Evolutionary conservation across 1,140 invertebrate genomes (phyloP).

Genomic region (Hestina assimilis): DNA sequence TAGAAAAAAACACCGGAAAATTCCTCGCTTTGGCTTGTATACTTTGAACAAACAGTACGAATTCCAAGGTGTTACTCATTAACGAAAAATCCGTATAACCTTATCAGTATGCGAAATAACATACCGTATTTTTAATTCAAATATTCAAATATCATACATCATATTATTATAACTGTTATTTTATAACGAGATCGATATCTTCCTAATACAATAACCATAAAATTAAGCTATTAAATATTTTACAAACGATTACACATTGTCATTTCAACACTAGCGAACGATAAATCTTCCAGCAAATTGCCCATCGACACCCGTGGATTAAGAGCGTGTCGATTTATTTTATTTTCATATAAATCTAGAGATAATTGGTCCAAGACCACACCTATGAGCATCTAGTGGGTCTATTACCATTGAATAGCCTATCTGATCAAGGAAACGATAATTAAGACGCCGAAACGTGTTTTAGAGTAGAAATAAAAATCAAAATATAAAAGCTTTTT

Average conservation of each 20-base stretch:
- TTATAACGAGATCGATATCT: conserved; percentile 5
- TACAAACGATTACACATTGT: conserved; percentile 33
- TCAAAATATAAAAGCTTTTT: neutral
- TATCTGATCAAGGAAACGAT: conserved; percentile 37
- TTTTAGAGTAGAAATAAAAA: conserved; percentile 14
- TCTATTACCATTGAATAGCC: conserved; percentile 33
- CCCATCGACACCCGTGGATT: conserved; percentile 25
- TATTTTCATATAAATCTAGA: conserved; percentile 42
- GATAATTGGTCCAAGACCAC: conserved; percentile 42
- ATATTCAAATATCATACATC: conserved; percentile 5
- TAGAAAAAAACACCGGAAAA: neutral
- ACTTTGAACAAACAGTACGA: conserved; percentile 12
- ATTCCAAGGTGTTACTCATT: conserved; percentile 30
- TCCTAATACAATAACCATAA: conserved; percentile 22
- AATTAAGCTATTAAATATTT: conserved; percentile 40
- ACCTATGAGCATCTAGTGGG: conserved; percentile 37
- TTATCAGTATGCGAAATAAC: conserved; percentile 24
- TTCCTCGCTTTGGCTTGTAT: conserved; percentile 1
- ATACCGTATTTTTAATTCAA: neutral
- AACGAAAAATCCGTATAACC: conserved; percentile 26
- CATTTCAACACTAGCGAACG: conserved; percentile 28
- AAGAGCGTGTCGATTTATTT: conserved; percentile 33
- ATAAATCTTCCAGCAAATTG: conserved; percentile 37
- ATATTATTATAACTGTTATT: neutral
- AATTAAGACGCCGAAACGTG: conserved; percentile 40